Evolutionary conservation across 2,113 vertebrate species (phyloP).

Genomic region (Crotalus horridus): DNA sequence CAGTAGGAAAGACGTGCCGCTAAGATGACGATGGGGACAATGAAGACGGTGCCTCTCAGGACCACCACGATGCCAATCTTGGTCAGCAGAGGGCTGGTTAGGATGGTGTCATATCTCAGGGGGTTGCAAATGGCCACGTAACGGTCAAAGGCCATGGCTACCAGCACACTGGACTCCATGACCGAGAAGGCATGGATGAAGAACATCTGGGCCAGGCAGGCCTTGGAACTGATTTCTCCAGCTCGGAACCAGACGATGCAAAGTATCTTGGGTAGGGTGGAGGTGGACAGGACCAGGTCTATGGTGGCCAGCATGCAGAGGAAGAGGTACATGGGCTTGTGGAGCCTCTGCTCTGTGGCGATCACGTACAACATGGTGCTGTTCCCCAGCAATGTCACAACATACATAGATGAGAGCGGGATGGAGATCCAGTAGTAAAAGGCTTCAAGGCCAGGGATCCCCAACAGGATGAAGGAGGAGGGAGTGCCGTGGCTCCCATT

Average conservation of each 20-base stretch:
- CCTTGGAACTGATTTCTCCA: conserved; percentile 16
- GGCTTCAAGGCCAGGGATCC: conserved; percentile 49
- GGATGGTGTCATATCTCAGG: conserved; percentile 39
- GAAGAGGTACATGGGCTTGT: conserved; percentile 60
- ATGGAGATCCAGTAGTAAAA: conserved; percentile 50
- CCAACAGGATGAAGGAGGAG: conserved; percentile 40
- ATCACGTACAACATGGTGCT: conserved; percentile 47
- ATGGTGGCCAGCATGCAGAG: conserved; percentile 55
- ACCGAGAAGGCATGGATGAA: conserved; percentile 52
- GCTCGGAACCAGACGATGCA: conserved; percentile 44
- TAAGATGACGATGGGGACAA: conserved; percentile 39
- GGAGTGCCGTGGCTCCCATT: conserved; percentile 31
- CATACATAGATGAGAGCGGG: conserved; percentile 42
- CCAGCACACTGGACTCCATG: conserved; percentile 51
- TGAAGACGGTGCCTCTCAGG: conserved; percentile 26
- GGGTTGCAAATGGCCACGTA: conserved; percentile 19
- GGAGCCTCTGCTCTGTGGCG: conserved; percentile 49
- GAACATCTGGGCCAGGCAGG: conserved; percentile 51
- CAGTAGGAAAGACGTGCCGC: conserved; percentile 49
- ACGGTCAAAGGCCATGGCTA: conserved; percentile 9
- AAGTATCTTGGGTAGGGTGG: conserved; percentile 47
- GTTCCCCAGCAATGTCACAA: conserved; percentile 53
- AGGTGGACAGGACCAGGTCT: conserved; percentile 47
- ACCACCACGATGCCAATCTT: background rate
- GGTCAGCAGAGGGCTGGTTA: conserved; percentile 29